These are phyloP conservation scores for Scalopus aquaticus DNA, from an alignment of 2,113 vertebrate species.

Conservation along the genomic window DNA sequence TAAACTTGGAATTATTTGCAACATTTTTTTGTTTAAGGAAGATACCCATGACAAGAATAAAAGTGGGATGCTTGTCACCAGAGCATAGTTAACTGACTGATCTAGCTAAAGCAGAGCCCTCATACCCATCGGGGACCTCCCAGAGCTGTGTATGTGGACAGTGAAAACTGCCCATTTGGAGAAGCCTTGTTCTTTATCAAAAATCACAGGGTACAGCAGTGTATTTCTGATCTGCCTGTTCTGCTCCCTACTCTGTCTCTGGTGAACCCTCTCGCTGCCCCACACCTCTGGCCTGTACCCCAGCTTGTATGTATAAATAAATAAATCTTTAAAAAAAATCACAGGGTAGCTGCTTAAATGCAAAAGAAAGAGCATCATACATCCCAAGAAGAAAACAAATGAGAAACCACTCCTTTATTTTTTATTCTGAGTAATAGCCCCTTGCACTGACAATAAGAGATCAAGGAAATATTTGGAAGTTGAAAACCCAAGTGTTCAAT, in stretches of 20 bases:
- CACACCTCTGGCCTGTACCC: too few relatives aligned
- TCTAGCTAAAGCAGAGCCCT: neutral
- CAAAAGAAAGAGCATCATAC: neutral
- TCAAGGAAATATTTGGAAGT: neutral
- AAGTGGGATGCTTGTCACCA: neutral
- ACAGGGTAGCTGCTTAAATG: neutral
- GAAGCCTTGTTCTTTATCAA: neutral
- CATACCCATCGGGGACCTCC: neutral
- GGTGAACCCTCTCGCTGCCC: too few relatives aligned
- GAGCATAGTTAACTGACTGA: neutral
- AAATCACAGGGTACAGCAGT: neutral
- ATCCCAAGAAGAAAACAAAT: neutral
- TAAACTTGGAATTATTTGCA: neutral
- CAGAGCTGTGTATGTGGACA: neutral
- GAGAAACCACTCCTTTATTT: neutral
- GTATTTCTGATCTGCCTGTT: too few relatives aligned
- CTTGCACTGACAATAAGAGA: neutral
- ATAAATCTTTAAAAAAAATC: neutral
- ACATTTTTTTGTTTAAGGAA: neutral
- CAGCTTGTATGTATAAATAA: too few relatives aligned
- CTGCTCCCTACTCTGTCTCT: too few relatives aligned
- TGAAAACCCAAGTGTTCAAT: constrained; percentile 25
- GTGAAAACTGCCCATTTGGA: neutral
- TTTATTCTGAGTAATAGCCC: neutral
- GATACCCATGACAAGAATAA: neutral